Evolutionary conservation across 2,797 vertebrate genomes (phyloP).

Genomic region (Protosalanx chinensis): DNA sequence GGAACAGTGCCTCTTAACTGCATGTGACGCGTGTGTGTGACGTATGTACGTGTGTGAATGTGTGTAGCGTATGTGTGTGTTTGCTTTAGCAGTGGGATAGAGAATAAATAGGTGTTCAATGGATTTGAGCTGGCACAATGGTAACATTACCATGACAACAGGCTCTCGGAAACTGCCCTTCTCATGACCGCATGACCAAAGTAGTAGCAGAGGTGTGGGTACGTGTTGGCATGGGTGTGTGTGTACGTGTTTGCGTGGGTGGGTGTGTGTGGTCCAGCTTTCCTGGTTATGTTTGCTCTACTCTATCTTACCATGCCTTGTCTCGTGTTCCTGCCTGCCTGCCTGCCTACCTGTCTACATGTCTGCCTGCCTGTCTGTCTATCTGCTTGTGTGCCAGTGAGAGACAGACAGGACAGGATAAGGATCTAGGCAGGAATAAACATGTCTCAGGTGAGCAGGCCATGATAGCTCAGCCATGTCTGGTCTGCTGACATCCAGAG

Average conservation of each 20-base stretch:
- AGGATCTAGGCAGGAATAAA: background rate
- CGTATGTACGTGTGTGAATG: background rate
- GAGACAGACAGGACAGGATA: constrained; percentile 1
- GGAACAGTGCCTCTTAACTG: background rate
- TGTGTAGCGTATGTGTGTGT: background rate
- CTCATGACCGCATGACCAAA: constrained; percentile 45
- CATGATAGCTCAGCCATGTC: constrained; percentile 4
- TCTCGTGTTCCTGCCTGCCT: background rate
- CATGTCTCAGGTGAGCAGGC: constrained; percentile 11
- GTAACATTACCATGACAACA: constrained; percentile 68
- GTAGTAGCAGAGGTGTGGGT: constrained; percentile 33
- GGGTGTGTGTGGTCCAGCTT: background rate
- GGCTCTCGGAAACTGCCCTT: constrained; percentile 25
- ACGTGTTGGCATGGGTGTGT: constrained; percentile 4
- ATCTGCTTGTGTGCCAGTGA: constrained; percentile 3
- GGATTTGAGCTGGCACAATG: constrained; percentile 48
- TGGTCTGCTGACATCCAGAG: background rate
- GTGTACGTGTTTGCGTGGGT: constrained; percentile 8
- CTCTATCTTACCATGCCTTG: background rate
- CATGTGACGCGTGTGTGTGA: background rate
- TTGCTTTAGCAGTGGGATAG: constrained; percentile 43
- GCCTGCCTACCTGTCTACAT: background rate
- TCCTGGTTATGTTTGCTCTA: constrained; percentile 3
- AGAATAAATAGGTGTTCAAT: constrained; percentile 58
- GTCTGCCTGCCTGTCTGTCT: too few relatives aligned